Percentiles rank a stretch among this genome's conserved stretches.
Conservation (phyloP, 2,888 invertebrate genomes). For the Eucera pruinosa region DNA sequence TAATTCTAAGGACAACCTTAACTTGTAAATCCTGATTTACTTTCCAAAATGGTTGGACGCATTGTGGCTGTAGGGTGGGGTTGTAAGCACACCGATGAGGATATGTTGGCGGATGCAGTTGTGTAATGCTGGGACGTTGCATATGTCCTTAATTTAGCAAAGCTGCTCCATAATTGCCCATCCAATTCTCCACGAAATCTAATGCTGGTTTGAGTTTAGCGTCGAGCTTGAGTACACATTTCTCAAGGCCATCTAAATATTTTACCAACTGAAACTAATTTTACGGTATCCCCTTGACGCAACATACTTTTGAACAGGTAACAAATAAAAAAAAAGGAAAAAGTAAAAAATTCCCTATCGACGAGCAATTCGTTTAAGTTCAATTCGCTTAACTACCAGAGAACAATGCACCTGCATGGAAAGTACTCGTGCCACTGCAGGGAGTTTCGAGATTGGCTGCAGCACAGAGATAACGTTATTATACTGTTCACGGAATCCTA, state of each 20-base stretch:
- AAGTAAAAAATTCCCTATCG: constrained; percentile 16
- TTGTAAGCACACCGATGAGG: background rate
- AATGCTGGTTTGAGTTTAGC: background rate
- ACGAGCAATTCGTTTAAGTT: constrained; percentile 21
- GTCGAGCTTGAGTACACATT: background rate
- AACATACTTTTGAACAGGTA: constrained; percentile 5
- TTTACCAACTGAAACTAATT: no score
- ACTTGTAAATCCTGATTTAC: no score
- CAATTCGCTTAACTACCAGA: constrained; percentile 53
- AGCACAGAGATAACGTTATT: constrained; percentile 57
- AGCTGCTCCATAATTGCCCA: constrained; percentile 5
- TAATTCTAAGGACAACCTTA: no score
- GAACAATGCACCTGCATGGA: constrained; percentile 57
- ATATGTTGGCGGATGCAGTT: constrained; percentile 4
- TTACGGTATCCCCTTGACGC: background rate
- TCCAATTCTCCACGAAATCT: background rate
- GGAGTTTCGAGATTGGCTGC: constrained; percentile 44
- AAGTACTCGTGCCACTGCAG: constrained; percentile 21
- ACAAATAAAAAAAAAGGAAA: background rate
- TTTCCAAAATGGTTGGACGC: no score
- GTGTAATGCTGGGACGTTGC: background rate
- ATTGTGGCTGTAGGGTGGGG: no score
- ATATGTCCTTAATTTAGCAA: background rate
- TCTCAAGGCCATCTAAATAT: no score
- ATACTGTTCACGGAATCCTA: constrained; percentile 39